A percentile compares a stretch with the other conserved stretches of the same genome.
Evolutionary conservation across 1,140 invertebrate species (phyloP).

Genomic region (Neotoxoptera formosana): DNA sequence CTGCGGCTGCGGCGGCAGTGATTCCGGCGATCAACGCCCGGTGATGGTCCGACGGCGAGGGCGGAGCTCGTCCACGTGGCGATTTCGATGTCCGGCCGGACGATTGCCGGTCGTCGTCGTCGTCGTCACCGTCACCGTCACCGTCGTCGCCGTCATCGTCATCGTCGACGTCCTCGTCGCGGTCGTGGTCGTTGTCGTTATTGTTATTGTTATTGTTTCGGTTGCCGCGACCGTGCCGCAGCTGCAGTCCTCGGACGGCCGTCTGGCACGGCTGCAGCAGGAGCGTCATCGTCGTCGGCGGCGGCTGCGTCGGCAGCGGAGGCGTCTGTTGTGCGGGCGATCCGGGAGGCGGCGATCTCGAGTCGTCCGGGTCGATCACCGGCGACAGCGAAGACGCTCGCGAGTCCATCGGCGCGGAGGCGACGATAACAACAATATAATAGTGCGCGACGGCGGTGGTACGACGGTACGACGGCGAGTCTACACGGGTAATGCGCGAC

Average conservation of each 20-base stretch:
- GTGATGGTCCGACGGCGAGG: constrained; percentile 17
- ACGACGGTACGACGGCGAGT: neutral
- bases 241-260: no score
- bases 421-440: no score
- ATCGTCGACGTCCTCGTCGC: neutral
- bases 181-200: neutral
- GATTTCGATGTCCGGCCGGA: neutral
- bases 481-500: no score
- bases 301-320: no score
- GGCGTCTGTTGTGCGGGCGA: no score
- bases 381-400: constrained; percentile 59
- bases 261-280: neutral
- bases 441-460: neutral
- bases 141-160: neutral
- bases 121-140: neutral
- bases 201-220: neutral
- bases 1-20: constrained; percentile 61
- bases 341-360: constrained; percentile 63
- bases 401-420: constrained; percentile 41
- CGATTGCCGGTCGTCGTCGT: neutral
- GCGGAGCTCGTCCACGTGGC: neutral
- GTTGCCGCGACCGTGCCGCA: neutral
- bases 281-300: neutral
- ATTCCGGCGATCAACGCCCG: constrained; percentile 25
- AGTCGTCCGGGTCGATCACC: constrained; percentile 61